Percentiles rank a stretch among this genome's conserved stretches.
These are phyloP conservation scores for Gallinago undulata DNA, from an alignment of 2,113 vertebrate genomes.

Conservation along the genomic window DNA sequence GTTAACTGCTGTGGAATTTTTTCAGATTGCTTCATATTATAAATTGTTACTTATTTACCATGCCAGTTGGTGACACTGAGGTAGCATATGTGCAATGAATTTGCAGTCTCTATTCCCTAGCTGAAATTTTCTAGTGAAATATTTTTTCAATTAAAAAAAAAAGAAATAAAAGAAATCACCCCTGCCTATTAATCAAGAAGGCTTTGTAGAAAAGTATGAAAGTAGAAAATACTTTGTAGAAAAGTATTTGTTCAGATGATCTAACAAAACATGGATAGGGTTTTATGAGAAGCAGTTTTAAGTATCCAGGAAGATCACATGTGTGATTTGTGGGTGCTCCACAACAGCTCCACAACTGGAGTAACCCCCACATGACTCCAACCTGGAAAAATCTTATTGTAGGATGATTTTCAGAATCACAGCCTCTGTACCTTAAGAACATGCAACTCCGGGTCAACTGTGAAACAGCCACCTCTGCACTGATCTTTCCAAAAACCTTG, in stretches of 20 bases:
- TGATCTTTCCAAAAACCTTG: neutral
- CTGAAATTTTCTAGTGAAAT: neutral
- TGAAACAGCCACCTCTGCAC: neutral
- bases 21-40: neutral
- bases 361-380: neutral
- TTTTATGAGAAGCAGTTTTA: neutral
- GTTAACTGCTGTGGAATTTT: slow-evolving; percentile 25
- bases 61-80: neutral
- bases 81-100: slow-evolving; percentile 25
- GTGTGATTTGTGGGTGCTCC: neutral
- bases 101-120: neutral
- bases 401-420: neutral
- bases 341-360: neutral
- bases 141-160: neutral
- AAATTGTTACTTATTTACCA: slow-evolving; percentile 13
- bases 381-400: neutral
- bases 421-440: neutral
- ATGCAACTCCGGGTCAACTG: neutral
- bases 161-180: neutral
- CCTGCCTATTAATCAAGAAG: neutral
- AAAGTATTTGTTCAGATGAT: neutral
- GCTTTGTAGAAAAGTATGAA: neutral
- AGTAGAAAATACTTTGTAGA: neutral
- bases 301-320: accelerated
- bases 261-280: neutral